These are phyloP conservation scores for Lagopus leucura DNA, from an alignment of 2,113 vertebrate genomes.

Conservation along the genomic window DNA sequence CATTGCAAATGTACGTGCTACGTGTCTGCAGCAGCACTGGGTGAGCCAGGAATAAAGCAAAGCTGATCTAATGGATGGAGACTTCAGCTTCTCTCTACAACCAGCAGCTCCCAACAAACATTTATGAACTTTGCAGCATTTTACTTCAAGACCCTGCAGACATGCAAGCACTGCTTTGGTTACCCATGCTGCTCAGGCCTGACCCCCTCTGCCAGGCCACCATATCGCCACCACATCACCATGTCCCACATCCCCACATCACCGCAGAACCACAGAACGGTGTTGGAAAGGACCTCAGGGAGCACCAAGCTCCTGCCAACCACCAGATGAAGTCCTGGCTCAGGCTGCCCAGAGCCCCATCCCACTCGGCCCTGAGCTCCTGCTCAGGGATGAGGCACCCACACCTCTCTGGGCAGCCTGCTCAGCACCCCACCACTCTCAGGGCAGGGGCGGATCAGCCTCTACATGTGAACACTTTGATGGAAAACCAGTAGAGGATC, in stretches of 20 bases:
- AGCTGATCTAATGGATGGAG: background rate
- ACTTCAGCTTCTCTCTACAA: background rate
- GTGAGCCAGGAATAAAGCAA: background rate
- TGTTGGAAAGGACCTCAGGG: too few relatives aligned
- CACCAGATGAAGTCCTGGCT: too few relatives aligned
- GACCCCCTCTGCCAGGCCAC: background rate
- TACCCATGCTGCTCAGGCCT: rapidly evolving
- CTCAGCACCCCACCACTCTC: too few relatives aligned
- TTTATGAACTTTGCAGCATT: rapidly evolving
- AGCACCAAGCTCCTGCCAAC: too few relatives aligned
- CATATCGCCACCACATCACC: background rate
- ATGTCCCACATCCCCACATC: background rate
- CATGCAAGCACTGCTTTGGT: background rate
- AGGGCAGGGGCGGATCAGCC: background rate
- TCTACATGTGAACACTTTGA: rapidly evolving
- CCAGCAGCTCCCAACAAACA: background rate
- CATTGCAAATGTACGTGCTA: rapidly evolving
- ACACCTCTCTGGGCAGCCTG: too few relatives aligned
- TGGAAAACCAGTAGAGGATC: background rate
- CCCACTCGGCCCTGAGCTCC: too few relatives aligned
- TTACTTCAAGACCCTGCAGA: background rate
- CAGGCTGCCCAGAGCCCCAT: too few relatives aligned
- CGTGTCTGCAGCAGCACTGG: background rate
- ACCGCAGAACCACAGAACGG: too few relatives aligned
- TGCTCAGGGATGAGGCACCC: too few relatives aligned